phyloP scores from a whole-genome alignment of 2,797 vertebrate species.

The Tachyglossus aculeatus region DNA sequence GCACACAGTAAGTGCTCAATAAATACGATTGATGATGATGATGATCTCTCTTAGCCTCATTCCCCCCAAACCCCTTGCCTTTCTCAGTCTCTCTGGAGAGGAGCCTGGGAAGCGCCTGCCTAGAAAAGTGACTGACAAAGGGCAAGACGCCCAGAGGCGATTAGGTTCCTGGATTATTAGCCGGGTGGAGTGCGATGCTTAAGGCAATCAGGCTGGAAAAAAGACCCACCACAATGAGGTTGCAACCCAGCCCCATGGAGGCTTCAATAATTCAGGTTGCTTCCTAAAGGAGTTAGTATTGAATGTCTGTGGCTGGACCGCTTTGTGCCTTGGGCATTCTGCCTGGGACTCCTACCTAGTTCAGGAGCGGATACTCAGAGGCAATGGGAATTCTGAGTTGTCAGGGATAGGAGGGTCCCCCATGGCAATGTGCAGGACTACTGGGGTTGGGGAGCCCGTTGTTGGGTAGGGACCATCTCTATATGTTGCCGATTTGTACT shows the following conservation, averaged over 20 bases:
- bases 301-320: conserved; percentile 10
- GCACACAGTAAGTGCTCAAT: too few species aligned
- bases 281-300: conserved; percentile 55
- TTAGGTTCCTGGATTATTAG: conserved; percentile 50
- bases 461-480: too few species aligned
- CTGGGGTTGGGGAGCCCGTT: too few species aligned
- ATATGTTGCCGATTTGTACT: too few species aligned
- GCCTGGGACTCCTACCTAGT: conserved; percentile 49
- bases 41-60: not conserved
- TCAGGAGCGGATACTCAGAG: not conserved
- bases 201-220: not conserved
- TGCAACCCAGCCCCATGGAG: not conserved
- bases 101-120: too few species aligned
- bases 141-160: not conserved
- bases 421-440: too few species aligned
- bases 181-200: conserved; percentile 2
- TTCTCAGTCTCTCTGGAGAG: too few species aligned
- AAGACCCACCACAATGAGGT: conserved; percentile 33
- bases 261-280: conserved; percentile 69
- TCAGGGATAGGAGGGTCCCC: not conserved
- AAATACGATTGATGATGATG: too few species aligned
- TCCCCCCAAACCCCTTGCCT: not conserved
- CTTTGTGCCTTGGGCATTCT: conserved; percentile 21
- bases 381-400: not conserved
- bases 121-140: too few species aligned